Evolutionary conservation across 2,888 invertebrate species (phyloP), one percentile per base, ranked within the genome.

Genomic region (Phyto melanocephala): DNA sequence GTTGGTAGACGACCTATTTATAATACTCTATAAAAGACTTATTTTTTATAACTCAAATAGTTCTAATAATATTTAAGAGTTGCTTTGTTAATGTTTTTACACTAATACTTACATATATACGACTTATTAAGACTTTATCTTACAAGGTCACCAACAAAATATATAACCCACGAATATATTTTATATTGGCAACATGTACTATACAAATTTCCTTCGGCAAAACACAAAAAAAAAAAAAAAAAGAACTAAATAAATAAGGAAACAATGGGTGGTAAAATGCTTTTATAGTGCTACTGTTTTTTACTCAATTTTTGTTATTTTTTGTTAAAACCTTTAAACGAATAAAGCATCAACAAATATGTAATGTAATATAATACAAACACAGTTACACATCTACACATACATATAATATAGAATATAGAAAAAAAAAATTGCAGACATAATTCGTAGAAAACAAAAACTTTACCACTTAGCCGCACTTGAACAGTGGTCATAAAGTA

Each of bases 301-400:
- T n/a, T 22, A n/a, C 1, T 24, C 6, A 7, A 22, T 35, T 71
- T 56, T 71, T 2, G 47, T 37, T 15, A 17, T n/a, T 62, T 45
- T 58, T 37, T 35, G 22, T 20, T 56, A 15, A 40, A 22, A 75
- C 40, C 42, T 22, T 70, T 71, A 60, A 71, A 42, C 63, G 75
- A 80, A 80, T 70, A 47, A 80, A 80, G 75, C 80, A 35, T 75
- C 24, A 75, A 63, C 52, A 70, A 70, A 70, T 65, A 70, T 50
- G 56, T 58, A 71, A 76, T 76, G 60, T 71, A 76, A 80, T 58
- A 52, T 56, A 58, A 71, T 58, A 63, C 45, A 47, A 2, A 28
- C 28, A 68, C 33, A 33, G 11, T 67, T 52, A 67, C 24, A 50
- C 47, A 47, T 13, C 11, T 20, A 63, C 24, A 40, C 54, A 24